phyloP scores from a whole-genome alignment of 2,113 vertebrate species.

The Petrocephalus microphthalmus region DNA sequence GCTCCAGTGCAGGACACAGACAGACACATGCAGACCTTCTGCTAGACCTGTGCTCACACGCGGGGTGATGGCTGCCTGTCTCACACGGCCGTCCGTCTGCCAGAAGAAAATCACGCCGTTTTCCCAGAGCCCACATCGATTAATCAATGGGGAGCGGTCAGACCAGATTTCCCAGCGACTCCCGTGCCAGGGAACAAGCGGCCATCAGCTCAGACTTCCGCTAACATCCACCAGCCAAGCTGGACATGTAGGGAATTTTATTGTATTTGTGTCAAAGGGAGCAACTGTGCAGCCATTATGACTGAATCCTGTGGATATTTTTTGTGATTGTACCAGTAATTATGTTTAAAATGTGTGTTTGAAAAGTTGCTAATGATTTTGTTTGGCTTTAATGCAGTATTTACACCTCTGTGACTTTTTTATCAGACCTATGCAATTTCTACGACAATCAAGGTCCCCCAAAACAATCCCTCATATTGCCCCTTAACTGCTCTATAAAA shows the following conservation, averaged over 20 bases:
- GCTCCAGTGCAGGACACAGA: constrained; percentile 33
- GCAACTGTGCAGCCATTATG: neutral
- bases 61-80: neutral
- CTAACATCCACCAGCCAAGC: neutral
- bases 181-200: neutral
- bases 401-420: neutral
- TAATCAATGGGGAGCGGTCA: neutral
- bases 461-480: neutral
- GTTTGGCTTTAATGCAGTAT: neutral
- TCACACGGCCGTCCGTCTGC: neutral
- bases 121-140: neutral
- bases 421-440: constrained; percentile 10
- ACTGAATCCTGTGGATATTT: constrained; percentile 18
- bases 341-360: constrained; percentile 14
- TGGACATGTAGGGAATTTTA: neutral
- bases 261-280: neutral
- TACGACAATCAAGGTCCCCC: neutral
- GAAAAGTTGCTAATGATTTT: constrained; percentile 9
- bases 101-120: neutral
- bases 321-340: constrained; percentile 2
- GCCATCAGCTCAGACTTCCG: neutral
- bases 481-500: neutral
- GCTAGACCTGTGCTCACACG: neutral
- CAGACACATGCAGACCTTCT: constrained; percentile 32
- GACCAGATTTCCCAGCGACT: neutral